Evolutionary conservation across 2,888 invertebrate species (phyloP).

Genomic region (Coleophora flavipennella): DNA sequence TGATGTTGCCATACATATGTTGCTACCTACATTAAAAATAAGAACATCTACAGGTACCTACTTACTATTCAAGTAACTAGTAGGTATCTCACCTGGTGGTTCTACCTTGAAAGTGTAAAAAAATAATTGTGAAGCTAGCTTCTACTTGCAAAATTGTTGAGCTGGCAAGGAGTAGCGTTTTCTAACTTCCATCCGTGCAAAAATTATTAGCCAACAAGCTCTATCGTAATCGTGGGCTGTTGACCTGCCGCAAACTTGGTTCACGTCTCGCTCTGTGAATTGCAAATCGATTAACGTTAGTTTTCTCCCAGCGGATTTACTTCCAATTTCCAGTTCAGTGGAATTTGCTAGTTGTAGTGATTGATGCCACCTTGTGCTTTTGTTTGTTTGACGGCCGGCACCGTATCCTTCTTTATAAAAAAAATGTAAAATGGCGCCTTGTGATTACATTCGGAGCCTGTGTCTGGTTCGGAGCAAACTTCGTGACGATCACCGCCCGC

Average conservation of each 20-base stretch:
- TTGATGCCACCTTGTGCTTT: slow-evolving; percentile 16
- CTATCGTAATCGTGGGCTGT: slow-evolving; percentile 59
- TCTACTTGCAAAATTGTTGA: not conserved
- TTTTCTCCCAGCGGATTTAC: slow-evolving; percentile 32
- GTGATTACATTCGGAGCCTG: slow-evolving; percentile 68
- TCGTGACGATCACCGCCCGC: slow-evolving; percentile 68
- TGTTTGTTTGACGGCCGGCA: slow-evolving; percentile 34
- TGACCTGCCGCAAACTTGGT: slow-evolving; percentile 50
- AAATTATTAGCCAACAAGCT: slow-evolving; percentile 47
- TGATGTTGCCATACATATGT: too few species aligned
- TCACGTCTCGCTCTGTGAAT: slow-evolving; percentile 22
- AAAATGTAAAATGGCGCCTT: slow-evolving; percentile 72
- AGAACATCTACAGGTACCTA: too few species aligned
- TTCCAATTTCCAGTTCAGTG: too few species aligned
- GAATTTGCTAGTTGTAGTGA: slow-evolving; percentile 20
- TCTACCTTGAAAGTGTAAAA: not conserved
- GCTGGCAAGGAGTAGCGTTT: too few species aligned
- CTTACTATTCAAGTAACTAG: slow-evolving; percentile 5
- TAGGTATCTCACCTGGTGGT: not conserved
- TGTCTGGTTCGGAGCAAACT: too few species aligned
- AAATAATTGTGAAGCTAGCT: not conserved
- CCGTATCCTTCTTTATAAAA: slow-evolving; percentile 71
- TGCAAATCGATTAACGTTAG: slow-evolving; percentile 37
- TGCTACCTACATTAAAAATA: too few species aligned
- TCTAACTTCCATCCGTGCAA: slow-evolving; percentile 27